Base-by-base conservation (phyloP, 2,797 vertebrate species). In the Spinibarbus caldwelli region DNA sequence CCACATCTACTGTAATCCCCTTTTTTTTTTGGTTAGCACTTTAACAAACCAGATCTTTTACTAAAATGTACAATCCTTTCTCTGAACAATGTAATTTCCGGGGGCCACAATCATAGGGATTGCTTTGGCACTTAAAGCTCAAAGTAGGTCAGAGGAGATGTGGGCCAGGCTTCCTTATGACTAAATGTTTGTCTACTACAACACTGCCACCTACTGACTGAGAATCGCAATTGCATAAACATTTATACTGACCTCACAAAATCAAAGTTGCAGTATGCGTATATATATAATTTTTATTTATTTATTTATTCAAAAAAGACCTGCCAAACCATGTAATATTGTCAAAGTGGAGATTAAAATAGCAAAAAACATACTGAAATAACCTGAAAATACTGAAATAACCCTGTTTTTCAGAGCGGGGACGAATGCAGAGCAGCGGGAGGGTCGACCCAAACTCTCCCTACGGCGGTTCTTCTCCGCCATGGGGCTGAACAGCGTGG, bases 401-500 rank as follows among this genome's bases (percentile, higher is more conserved):
- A 23, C 23, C 11, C 52, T 66, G 9, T 31, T 41, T 84, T 78
- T 45, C 36, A 94, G 93, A 75, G 57, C 89, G 6, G 31, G 11
- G 19, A 29, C 62, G 19, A 88, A 80, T 9, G 68, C 34, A 12
- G 84, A 87, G n/a, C 87, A 88, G 49, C 87, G 88, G 86, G 94
- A 95, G 72, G 94, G 93, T 12, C 90, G 93, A 9, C 92, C 95
- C 31, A 95, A 95, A 89, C 93, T 96, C 34, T 96, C 94, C 83
- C 91, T 96, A 80, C 94, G 94, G 3, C 93, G 95, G 83, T 95
- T 96, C 92, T 95, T 96, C 87, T 96, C 95, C 14, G 95, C 95
- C 77, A 95, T 96, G n/a, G 95, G 95, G 1, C 93, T 96, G 79
- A 96, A 95, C 89, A 93, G 95, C 3, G 89, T 94, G 2, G 94